Percentiles rank a stretch among this genome's conserved stretches.
Evolutionary conservation across 2,888 invertebrate species (phyloP).

Genomic region (Trachelus iudaicus): DNA sequence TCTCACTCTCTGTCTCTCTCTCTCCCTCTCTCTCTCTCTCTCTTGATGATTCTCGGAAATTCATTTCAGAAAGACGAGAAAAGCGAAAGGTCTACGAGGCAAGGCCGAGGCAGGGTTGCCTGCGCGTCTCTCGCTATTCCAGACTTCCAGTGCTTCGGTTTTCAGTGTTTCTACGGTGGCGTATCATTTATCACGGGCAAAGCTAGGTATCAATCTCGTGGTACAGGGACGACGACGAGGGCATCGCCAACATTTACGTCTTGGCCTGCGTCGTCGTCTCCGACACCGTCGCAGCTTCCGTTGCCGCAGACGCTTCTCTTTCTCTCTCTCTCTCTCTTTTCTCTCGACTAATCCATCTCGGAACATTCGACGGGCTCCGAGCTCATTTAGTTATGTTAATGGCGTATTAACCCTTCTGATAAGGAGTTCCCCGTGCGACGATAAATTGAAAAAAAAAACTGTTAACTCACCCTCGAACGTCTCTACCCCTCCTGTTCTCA

Average conservation of each 20-base stretch:
- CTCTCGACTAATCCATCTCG: conserved; percentile 15
- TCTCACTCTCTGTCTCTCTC: no score
- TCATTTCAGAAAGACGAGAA: no score
- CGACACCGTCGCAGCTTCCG: conserved; percentile 5
- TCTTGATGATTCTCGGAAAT: no score
- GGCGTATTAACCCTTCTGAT: conserved; percentile 21
- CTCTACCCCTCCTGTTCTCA: no score
- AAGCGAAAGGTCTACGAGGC: no score
- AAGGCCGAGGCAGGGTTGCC: no score
- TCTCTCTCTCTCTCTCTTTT: neutral
- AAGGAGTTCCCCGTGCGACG: conserved; percentile 9
- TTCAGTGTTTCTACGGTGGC: neutral
- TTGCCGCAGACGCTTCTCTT: neutral
- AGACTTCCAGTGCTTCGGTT: neutral
- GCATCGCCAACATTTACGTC: neutral
- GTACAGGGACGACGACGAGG: neutral
- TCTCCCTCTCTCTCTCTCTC: no score
- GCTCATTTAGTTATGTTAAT: conserved; percentile 21
- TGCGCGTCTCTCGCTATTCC: no score
- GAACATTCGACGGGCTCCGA: conserved; percentile 10
- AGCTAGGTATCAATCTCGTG: conserved; percentile 12
- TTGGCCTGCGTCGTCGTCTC: no score
- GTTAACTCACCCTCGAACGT: conserved; percentile 12
- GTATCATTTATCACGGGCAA: neutral
- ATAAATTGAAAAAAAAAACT: conserved; percentile 17